Conservation (phyloP, 2,888 invertebrate genomes). For the Cistogaster globosa region DNA sequence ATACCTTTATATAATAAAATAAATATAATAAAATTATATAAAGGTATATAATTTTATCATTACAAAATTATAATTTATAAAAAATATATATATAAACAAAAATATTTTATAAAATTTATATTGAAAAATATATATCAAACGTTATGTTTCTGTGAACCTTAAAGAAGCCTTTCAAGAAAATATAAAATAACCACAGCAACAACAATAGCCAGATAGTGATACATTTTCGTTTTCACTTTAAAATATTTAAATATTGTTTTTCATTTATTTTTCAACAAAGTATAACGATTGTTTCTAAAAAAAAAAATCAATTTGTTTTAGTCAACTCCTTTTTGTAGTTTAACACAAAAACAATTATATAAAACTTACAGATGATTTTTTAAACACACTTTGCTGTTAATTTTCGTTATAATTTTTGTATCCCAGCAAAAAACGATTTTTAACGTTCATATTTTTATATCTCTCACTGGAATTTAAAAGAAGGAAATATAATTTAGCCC, state of each 20-base stretch:
- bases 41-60: slow-evolving; percentile 68
- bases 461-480: no score
- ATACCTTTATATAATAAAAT: no score
- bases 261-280: neutral
- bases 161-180: slow-evolving; percentile 70
- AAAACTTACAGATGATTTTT: neutral
- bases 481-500: no score
- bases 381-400: neutral
- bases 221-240: slow-evolving; percentile 33
- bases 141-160: slow-evolving; percentile 72
- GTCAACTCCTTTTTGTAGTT: no score
- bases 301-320: no score
- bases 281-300: neutral
- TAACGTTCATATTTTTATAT: no score
- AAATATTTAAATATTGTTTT: neutral
- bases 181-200: neutral
- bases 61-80: slow-evolving; percentile 66
- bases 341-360: no score
- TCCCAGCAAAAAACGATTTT: no score
- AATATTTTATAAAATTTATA: slow-evolving; percentile 68
- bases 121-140: slow-evolving; percentile 57
- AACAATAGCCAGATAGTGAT: slow-evolving; percentile 48
- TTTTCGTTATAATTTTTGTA: no score
- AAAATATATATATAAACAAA: slow-evolving; percentile 64
- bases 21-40: no score